Evolutionary conservation across 2,797 vertebrate species (phyloP).

Genomic region (Muscicapa comitata): DNA sequence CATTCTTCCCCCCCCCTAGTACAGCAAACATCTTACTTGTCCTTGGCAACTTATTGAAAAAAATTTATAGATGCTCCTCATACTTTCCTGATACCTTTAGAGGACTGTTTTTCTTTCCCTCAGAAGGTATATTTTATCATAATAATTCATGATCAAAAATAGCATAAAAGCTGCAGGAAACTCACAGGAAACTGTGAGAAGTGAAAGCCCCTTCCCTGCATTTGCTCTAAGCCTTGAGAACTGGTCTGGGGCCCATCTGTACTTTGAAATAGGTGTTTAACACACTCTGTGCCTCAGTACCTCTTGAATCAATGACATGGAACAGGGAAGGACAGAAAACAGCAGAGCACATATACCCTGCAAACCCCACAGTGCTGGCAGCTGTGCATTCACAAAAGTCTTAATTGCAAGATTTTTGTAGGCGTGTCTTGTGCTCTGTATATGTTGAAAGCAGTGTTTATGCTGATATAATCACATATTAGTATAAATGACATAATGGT

Average conservation of each 20-base stretch:
- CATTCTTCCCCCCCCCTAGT: not conserved
- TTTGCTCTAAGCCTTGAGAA: not conserved
- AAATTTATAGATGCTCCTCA: not conserved
- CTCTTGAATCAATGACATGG: not conserved
- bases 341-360: not conserved
- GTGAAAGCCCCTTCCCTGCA: not conserved
- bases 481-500: not conserved
- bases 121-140: not conserved
- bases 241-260: not conserved
- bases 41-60: not conserved
- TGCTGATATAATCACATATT: not conserved
- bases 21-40: not conserved
- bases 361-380: not conserved
- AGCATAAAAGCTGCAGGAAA: not conserved
- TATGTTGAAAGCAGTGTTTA: not conserved
- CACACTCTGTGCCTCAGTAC: not conserved
- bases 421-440: not conserved
- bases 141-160: not conserved
- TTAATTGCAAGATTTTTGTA: not conserved
- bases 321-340: not conserved
- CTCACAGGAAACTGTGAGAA: not conserved
- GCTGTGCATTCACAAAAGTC: not conserved
- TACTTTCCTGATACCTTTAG: not conserved
- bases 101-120: not conserved
- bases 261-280: not conserved